Conservation (phyloP, 2,797 vertebrate species). For the Silurus lanzhouensis region DNA sequence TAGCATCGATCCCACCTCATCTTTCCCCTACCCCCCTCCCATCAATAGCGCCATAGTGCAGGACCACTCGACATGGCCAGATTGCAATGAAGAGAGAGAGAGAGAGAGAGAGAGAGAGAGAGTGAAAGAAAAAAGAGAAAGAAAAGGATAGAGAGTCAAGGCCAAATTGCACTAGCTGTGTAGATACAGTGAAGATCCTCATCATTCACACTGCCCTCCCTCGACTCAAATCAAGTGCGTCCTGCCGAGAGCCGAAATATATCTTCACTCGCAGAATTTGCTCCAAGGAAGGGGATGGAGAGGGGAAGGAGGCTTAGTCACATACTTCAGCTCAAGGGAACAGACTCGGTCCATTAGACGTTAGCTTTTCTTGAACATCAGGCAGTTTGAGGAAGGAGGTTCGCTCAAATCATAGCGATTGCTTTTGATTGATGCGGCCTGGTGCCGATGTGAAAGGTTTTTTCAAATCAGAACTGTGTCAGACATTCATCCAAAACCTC, state of each 20-base stretch:
- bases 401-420: slow-evolving; percentile 8
- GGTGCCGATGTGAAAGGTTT: background rate
- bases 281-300: slow-evolving; percentile 47
- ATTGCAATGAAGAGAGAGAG: slow-evolving; percentile 4
- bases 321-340: slow-evolving; percentile 60
- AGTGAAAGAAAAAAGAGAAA: slow-evolving; percentile 11
- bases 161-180: slow-evolving; percentile 49
- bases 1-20: slow-evolving; percentile 34
- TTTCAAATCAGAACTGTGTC: slow-evolving; percentile 36
- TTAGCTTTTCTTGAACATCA: slow-evolving; percentile 17
- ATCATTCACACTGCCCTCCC: slow-evolving; percentile 75
- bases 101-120: background rate
- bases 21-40: slow-evolving; percentile 7
- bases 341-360: slow-evolving; percentile 46
- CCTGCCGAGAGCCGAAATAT: slow-evolving; percentile 62
- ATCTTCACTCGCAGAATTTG: slow-evolving; percentile 58
- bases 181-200: slow-evolving; percentile 51
- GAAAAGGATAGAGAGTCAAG: slow-evolving; percentile 20
- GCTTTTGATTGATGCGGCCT: slow-evolving; percentile 25
- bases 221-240: slow-evolving; percentile 70
- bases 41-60: slow-evolving; percentile 36
- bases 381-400: slow-evolving; percentile 5
- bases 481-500: background rate
- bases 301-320: slow-evolving; percentile 48
- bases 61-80: slow-evolving; percentile 12